Percentiles rank a stretch among this genome's conserved stretches.
These are phyloP conservation scores for Lumbricus terrestris DNA, from an alignment of 2,888 invertebrate genomes.

Conservation along the genomic window DNA sequence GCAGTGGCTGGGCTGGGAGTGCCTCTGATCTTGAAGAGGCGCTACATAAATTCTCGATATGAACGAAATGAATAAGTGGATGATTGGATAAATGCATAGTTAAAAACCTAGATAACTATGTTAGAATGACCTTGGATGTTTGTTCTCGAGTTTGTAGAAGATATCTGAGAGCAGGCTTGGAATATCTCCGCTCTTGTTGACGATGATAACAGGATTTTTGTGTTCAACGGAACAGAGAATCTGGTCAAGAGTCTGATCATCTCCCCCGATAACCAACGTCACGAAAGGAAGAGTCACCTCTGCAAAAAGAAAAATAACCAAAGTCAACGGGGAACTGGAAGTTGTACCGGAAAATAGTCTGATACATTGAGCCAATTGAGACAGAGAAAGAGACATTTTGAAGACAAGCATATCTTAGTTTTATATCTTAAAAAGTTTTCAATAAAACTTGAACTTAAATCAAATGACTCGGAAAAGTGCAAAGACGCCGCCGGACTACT, in stretches of 20 bases:
- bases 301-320: background rate
- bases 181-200: slow-evolving; percentile 34
- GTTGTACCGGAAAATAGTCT: background rate
- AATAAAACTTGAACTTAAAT: too few relatives aligned
- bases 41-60: too few relatives aligned
- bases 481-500: too few relatives aligned
- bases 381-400: too few relatives aligned
- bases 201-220: slow-evolving; percentile 33
- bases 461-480: too few relatives aligned
- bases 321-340: background rate
- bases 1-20: too few relatives aligned
- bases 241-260: slow-evolving; percentile 19
- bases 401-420: too few relatives aligned
- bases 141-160: slow-evolving; percentile 25
- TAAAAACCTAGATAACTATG: background rate
- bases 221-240: slow-evolving; percentile 13
- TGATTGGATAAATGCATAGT: too few relatives aligned
- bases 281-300: slow-evolving; percentile 27
- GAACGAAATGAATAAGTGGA: too few relatives aligned
- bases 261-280: slow-evolving; percentile 34
- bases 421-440: too few relatives aligned
- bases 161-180: slow-evolving; percentile 29
- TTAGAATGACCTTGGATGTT: slow-evolving; percentile 25
- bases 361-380: too few relatives aligned
- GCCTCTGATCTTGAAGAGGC: too few relatives aligned